These are phyloP conservation scores for Nasonia giraulti DNA, from an alignment of 1,140 invertebrate species.

Conservation along the genomic window DNA sequence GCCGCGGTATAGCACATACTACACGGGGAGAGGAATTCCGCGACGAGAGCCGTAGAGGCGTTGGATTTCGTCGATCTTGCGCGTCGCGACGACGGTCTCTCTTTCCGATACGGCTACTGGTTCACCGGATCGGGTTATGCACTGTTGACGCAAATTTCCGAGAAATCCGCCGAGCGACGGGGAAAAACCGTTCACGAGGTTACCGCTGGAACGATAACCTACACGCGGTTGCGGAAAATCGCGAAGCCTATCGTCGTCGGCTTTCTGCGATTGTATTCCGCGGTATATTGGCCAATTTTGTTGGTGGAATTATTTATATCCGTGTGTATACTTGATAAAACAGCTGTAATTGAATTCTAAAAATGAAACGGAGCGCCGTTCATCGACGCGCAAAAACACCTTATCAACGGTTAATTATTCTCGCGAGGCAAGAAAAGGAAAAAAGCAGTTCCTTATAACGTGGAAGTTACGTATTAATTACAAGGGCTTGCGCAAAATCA, in stretches of 20 bases:
- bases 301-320: too few relatives aligned
- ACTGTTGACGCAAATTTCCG: conserved; percentile 30
- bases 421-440: background rate
- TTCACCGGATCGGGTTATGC: background rate
- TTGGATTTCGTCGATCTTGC: conserved; percentile 41
- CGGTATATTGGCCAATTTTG: too few relatives aligned
- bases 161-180: conserved; percentile 1
- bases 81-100: background rate
- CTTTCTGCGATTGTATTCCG: background rate
- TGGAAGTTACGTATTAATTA: conserved; percentile 45
- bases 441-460: background rate
- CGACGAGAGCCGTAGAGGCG: background rate
- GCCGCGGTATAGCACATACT: background rate
- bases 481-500: conserved; percentile 34
- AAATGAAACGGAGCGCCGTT: background rate
- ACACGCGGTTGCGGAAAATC: background rate
- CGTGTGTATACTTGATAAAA: too few relatives aligned
- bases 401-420: background rate
- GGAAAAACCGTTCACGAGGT: background rate
- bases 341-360: too few relatives aligned
- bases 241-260: background rate
- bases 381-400: conserved; percentile 11
- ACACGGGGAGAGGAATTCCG: background rate
- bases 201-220: background rate
- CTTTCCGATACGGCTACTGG: conserved; percentile 28